Base-by-base conservation (phyloP, 2,113 vertebrate species). In the Rhegmatorhina hoffmannsi region DNA sequence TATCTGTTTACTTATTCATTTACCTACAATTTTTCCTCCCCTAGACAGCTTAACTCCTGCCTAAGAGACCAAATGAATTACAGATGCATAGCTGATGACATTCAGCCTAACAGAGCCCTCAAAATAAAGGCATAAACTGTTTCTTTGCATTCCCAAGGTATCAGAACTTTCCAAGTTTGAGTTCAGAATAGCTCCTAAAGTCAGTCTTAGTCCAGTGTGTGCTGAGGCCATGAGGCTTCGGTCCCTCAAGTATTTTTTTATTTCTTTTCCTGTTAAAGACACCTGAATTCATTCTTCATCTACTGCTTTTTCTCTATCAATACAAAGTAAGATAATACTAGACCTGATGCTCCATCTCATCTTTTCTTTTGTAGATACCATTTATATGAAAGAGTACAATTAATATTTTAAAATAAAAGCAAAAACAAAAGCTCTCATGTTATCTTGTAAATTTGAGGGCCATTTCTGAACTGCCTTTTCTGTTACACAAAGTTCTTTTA, bases 111-210 rank as follows among this genome's bases (percentile, higher is more conserved):
- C 6, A 55, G 13, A 44, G 7, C 12, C 53, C 64, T 72, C 49
- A 53, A 80, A 72, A 79, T 34, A 40, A 79, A 67, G 15, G 33
- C 49, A 52, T 31, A 19, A 68, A 40, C 19, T 31, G 11, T 55
- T 88, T 63, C 10, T 70, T 82, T 75, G 56, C 58, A 70, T n/a
- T 86, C 13, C 34, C 43, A 72, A 76, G 44, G 46, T 73, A 77
- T 38, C 0, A 0, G 5, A 8, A 16, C 19, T 60, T 77, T 64
- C 40, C 31, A 58, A 67, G 38, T 43, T 19, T 60, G 20, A 73
- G 52, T 13, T 64, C 40, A 31, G 29, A 66, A 66, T 3, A 60
- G 14, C 55, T 28, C n/a, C 63, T 56, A 46, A 75, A 75, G 33
- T 80, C 31, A 47, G 4, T 34, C 33, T 64, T 53, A 73, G 43